These are phyloP conservation scores for Drosophila demipolita DNA, from an alignment of 2,888 invertebrate species.

Conservation along the genomic window DNA sequence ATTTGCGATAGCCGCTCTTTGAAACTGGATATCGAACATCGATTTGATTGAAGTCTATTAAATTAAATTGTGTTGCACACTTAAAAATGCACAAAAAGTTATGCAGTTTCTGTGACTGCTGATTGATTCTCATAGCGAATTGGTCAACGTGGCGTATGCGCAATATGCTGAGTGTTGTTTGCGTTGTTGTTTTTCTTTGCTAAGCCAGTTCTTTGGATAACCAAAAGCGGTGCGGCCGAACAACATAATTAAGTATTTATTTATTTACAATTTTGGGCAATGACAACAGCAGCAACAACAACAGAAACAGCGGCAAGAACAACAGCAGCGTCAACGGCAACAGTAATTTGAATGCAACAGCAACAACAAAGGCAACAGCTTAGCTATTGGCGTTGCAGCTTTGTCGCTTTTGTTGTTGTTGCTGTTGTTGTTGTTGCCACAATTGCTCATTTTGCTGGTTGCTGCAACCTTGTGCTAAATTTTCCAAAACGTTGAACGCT, in stretches of 20 bases:
- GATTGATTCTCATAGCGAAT: conserved; percentile 45
- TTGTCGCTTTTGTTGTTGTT: conserved; percentile 47
- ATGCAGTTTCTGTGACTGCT: conserved; percentile 19
- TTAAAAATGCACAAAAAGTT: background rate
- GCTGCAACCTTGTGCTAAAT: conserved; percentile 81
- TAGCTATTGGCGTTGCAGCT: conserved; percentile 65
- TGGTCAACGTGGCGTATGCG: conserved; percentile 71
- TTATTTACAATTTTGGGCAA: conserved; percentile 81
- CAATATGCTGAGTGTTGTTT: conserved; percentile 46
- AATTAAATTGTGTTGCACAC: conserved; percentile 11
- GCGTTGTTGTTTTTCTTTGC: conserved; percentile 10
- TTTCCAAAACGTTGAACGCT: conserved; percentile 79
- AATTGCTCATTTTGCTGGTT: conserved; percentile 78
- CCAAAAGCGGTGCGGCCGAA: conserved; percentile 72
- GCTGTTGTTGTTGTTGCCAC: conserved; percentile 69
- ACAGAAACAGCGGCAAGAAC: conserved; percentile 56
- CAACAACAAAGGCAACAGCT: conserved; percentile 40
- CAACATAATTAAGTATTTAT: conserved; percentile 81
- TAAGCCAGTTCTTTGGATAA: conserved; percentile 65
- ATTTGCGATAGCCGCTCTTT: conserved; percentile 2
- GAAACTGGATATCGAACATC: conserved; percentile 12
- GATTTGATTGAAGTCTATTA: conserved; percentile 22
- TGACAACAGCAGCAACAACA: conserved; percentile 55
- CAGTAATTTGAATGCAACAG: conserved; percentile 65
- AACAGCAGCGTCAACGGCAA: conserved; percentile 25